Evolutionary conservation across 2,888 invertebrate species (phyloP).

Genomic region (Lumbricus terrestris): DNA sequence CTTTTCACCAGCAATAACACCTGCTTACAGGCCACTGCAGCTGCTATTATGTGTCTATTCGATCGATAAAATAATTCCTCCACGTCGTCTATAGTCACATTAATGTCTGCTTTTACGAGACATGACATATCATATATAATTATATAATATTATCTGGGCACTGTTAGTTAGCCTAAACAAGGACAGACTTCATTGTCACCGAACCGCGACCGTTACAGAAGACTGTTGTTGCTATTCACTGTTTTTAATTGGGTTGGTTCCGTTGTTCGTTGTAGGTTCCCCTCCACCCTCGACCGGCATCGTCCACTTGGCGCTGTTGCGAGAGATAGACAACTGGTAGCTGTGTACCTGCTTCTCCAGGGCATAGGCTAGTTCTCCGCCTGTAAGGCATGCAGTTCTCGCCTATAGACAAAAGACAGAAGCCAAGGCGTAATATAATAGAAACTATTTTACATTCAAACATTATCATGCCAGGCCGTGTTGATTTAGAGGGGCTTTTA

Average conservation of each 20-base stretch:
- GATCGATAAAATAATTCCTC: neutral
- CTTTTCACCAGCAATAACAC: too few species aligned
- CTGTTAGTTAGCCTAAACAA: neutral
- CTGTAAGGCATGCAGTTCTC: constrained; percentile 76
- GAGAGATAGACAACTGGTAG: constrained; percentile 76
- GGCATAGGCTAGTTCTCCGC: constrained; percentile 81
- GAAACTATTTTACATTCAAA: neutral
- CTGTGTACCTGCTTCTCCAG: constrained; percentile 79
- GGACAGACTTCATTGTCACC: neutral
- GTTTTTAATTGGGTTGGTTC: neutral
- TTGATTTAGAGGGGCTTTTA: too few species aligned
- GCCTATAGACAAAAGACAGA: constrained; percentile 66
- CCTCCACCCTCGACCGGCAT: neutral
- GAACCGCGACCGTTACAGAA: neutral
- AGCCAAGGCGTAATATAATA: neutral
- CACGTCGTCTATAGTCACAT: neutral
- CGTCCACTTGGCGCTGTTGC: constrained; percentile 27
- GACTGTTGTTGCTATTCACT: neutral
- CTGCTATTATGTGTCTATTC: neutral
- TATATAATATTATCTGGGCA: neutral
- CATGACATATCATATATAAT: neutral
- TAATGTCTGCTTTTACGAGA: neutral
- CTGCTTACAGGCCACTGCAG: too few species aligned
- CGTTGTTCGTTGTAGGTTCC: neutral
- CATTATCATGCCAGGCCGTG: too few species aligned